Conservation (phyloP, 1,140 invertebrate species). For the Holcopasites calliopsidis region DNA sequence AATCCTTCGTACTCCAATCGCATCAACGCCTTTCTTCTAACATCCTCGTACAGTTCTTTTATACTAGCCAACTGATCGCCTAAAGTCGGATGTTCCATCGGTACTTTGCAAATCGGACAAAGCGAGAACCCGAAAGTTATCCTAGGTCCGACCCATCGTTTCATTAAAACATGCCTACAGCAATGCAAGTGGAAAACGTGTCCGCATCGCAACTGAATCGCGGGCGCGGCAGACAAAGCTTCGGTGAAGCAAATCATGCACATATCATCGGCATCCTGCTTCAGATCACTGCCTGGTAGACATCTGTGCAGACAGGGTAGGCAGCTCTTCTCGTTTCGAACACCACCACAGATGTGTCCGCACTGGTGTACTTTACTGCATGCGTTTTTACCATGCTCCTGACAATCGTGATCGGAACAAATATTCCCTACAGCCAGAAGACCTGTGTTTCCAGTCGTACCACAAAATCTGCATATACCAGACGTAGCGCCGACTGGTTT, state of each 20-base stretch:
- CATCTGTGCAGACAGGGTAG: conserved; percentile 95
- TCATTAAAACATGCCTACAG: conserved; percentile 90
- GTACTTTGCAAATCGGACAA: conserved; percentile 98
- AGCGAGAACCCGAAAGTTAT: conserved; percentile 98
- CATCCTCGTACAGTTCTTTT: conserved; percentile 91
- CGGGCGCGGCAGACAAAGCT: conserved; percentile 95
- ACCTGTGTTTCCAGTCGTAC: conserved; percentile 89
- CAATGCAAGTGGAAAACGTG: conserved; percentile 98
- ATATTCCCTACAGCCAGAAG: conserved; percentile 95
- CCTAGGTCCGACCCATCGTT: conserved; percentile 95
- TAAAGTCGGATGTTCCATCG: conserved; percentile 91
- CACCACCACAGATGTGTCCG: conserved; percentile 96
- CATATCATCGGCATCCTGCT: conserved; percentile 99
- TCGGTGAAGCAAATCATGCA: conserved; percentile 99
- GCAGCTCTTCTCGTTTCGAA: conserved; percentile 90
- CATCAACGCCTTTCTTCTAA: conserved; percentile 96
- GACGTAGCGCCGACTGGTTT: conserved; percentile 79
- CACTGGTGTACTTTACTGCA: conserved; percentile 92
- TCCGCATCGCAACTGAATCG: conserved; percentile 95
- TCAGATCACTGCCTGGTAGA: conserved; percentile 84
- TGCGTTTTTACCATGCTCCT: conserved; percentile 92
- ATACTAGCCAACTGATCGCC: conserved; percentile 90
- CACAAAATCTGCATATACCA: conserved; percentile 96
- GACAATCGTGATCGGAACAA: conserved; percentile 95
- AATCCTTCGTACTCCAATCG: conserved; percentile 97